A percentile compares a stretch with the other conserved stretches of the same genome.
Conservation (phyloP, 1,140 invertebrate genomes). For the Zaprionus vittiger region DNA sequence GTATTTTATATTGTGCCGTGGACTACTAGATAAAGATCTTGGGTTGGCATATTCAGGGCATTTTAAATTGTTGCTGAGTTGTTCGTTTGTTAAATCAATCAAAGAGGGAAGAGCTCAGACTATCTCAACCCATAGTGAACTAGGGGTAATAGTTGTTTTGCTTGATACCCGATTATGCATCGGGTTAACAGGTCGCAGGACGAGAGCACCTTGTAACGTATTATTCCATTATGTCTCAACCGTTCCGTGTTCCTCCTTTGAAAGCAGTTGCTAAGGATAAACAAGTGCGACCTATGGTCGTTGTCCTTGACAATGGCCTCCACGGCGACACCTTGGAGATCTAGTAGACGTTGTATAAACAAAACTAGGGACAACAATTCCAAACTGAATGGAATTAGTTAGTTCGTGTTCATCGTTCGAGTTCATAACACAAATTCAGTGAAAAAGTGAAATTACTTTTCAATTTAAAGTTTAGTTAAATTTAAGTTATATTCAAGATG, state of each 20-base stretch:
- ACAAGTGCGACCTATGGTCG: neutral
- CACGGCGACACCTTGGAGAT: slow-evolving; percentile 32
- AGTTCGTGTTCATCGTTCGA: slow-evolving; percentile 27
- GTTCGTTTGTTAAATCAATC: neutral
- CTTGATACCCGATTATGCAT: no score
- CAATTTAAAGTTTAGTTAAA: neutral
- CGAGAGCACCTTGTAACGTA: no score
- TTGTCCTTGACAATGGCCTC: slow-evolving; percentile 18
- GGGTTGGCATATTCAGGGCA: neutral
- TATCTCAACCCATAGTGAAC: neutral
- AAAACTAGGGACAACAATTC: neutral
- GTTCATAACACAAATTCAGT: slow-evolving; percentile 24
- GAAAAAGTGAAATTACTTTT: slow-evolving; percentile 7
- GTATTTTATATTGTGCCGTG: neutral
- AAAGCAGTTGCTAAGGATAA: neutral
- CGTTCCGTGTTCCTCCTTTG: neutral
- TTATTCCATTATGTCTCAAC: neutral
- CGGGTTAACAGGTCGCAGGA: no score
- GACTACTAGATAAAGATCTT: neutral
- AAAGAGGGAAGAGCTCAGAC: neutral
- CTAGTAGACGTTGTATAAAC: slow-evolving; percentile 37
- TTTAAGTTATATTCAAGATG: slow-evolving; percentile 37
- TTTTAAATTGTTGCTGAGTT: neutral
- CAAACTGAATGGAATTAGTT: neutral
- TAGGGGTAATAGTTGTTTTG: no score